Conservation (phyloP, 2,113 vertebrate genomes). For the Panurus biarmicus region DNA sequence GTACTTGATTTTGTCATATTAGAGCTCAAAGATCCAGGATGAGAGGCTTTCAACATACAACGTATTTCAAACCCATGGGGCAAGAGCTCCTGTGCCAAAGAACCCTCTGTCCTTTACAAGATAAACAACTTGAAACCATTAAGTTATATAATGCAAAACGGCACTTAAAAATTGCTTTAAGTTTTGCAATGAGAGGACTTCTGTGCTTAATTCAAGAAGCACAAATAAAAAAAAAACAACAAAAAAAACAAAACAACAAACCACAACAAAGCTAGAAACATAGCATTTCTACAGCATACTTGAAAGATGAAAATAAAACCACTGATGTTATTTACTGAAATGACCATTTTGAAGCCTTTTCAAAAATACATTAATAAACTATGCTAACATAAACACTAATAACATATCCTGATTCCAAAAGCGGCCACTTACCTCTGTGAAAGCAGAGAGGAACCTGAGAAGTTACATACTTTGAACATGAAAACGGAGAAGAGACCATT, state of each 20-base stretch:
- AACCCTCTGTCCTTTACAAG: background rate
- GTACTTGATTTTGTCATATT: background rate
- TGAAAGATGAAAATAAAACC: background rate
- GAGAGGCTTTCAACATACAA: background rate
- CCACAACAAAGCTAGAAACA: background rate
- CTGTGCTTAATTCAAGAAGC: background rate
- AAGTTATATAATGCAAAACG: background rate
- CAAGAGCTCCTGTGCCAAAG: background rate
- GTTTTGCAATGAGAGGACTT: background rate
- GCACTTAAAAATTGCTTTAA: background rate
- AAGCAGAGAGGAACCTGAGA: background rate
- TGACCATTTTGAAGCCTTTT: background rate
- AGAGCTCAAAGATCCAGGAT: background rate
- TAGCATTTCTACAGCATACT: background rate
- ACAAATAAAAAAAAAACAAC: background rate
- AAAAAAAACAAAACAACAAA: background rate
- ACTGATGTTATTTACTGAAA: background rate
- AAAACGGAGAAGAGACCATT: background rate
- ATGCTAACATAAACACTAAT: background rate
- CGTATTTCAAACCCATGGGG: background rate
- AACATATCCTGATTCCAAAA: background rate
- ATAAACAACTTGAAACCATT: background rate
- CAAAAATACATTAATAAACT: background rate
- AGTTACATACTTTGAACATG: background rate
- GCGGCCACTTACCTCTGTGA: background rate